Conservation (phyloP, 2,797 vertebrate species). For the Anguilla megastoma region DNA sequence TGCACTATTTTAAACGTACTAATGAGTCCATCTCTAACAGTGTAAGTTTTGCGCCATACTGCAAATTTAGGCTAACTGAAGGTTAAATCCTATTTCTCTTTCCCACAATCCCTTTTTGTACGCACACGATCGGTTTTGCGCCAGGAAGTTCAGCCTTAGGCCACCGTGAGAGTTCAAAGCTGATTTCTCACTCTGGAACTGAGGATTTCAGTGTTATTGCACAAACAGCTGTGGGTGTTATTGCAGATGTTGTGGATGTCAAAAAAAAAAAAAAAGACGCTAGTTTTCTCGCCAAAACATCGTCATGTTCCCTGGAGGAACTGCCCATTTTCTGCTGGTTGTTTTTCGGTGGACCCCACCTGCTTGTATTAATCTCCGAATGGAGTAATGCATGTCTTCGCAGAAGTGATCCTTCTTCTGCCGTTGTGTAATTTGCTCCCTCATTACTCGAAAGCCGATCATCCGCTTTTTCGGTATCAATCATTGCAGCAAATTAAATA, state of each 20-base stretch:
- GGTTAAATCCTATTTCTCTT: background rate
- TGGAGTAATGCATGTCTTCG: constrained; percentile 1
- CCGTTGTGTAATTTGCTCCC: background rate
- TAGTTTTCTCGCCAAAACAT: background rate
- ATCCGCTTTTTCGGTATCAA: background rate
- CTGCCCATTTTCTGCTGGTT: background rate
- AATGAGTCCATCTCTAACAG: background rate
- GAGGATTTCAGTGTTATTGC: background rate
- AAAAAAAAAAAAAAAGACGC: background rate
- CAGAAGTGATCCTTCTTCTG: constrained; percentile 8
- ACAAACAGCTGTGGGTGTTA: background rate
- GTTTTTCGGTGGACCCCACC: background rate
- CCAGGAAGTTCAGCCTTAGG: background rate
- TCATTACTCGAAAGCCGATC: background rate
- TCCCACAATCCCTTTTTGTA: background rate
- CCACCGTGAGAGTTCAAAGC: background rate
- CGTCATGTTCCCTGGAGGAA: background rate
- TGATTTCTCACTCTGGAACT: background rate
- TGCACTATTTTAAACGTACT: background rate
- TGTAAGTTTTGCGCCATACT: background rate
- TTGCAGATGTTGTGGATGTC: background rate
- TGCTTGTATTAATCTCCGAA: background rate
- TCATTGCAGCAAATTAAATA: background rate
- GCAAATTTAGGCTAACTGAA: background rate
- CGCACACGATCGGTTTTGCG: background rate